Conservation (phyloP, 2,113 vertebrate genomes). For the Leuciscus idus region DNA sequence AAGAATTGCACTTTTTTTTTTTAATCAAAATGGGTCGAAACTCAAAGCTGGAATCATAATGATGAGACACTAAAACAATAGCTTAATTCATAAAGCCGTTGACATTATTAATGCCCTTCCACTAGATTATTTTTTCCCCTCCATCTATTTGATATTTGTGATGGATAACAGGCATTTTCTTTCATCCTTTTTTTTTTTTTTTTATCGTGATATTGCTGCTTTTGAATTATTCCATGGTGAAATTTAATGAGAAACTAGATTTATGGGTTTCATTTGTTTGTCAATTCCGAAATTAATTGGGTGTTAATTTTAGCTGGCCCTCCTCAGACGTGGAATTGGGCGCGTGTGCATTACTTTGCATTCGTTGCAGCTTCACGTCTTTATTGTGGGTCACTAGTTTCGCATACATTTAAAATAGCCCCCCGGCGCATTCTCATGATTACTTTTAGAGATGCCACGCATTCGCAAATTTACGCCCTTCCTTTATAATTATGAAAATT, state of each 20-base stretch:
- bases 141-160: constrained; percentile 99
- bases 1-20: not conserved
- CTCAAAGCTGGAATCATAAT: constrained; percentile 22
- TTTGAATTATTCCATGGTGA: constrained; percentile 94
- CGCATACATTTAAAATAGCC: constrained; percentile 95
- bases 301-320: constrained; percentile 99
- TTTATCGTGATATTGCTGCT: constrained; percentile 90
- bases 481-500: constrained; percentile 95
- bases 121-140: constrained; percentile 82
- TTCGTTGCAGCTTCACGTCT: constrained; percentile 91
- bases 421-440: constrained; percentile 95
- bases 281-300: constrained; percentile 99
- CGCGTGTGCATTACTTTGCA: constrained; percentile 89
- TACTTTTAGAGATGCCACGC: constrained; percentile 94
- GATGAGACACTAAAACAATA: constrained; percentile 18
- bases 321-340: constrained; percentile 90
- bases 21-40: not conserved
- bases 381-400: constrained; percentile 97
- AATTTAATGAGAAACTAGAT: constrained; percentile 99
- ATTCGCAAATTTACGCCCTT: constrained; percentile 94
- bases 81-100: constrained; percentile 50
- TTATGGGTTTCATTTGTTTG: constrained; percentile 99
- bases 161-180: constrained; percentile 91
- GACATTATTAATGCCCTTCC: constrained; percentile 64
- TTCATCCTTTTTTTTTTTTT: constrained; percentile 73